Conservation (phyloP, 2,113 vertebrate genomes). For the Lethenteron reissneri region DNA sequence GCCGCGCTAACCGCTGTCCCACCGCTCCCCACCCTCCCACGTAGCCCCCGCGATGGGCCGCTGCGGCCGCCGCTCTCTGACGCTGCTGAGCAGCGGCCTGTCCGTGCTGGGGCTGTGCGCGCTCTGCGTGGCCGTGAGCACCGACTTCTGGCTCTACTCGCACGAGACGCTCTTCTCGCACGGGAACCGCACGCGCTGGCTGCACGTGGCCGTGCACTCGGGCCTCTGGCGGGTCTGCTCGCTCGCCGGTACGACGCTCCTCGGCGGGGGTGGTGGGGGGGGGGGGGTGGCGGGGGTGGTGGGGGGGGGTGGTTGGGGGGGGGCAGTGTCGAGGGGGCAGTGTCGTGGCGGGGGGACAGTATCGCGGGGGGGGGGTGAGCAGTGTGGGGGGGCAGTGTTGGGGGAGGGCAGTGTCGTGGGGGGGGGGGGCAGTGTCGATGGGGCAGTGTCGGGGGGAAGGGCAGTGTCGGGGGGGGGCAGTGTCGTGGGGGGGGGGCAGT, state of each 20-base stretch:
- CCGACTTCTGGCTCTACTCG: constrained; percentile 79
- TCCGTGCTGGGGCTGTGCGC: constrained; percentile 61
- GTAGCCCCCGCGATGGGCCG: constrained; percentile 39
- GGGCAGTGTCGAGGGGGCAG: constrained; percentile 13
- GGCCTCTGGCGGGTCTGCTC: constrained; percentile 82
- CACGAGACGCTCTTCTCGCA: constrained; percentile 63
- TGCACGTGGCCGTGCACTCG: constrained; percentile 71
- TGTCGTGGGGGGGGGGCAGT: not conserved
- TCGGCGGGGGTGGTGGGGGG: not conserved
- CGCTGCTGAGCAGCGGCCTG: constrained; percentile 68
- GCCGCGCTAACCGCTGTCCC: constrained; percentile 14
- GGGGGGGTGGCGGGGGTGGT: not conserved
- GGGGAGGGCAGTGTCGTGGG: not conserved
- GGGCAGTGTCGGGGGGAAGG: not conserved
- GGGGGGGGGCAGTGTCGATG: not conserved
- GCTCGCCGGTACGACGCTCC: constrained; percentile 34
- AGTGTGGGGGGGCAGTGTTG: too few species aligned
- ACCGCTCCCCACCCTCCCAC: constrained; percentile 12
- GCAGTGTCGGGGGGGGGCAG: not conserved
- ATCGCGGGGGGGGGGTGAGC: constrained; percentile 14
- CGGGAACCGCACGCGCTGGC: constrained; percentile 66
- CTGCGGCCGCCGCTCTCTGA: constrained; percentile 64
- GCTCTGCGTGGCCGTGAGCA: constrained; percentile 69
- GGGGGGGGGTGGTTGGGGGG: not conserved
- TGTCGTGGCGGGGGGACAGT: constrained; percentile 8